phyloP scores from a whole-genome alignment of 2,888 invertebrate genomes.

The Frankliniella fusca region DNA sequence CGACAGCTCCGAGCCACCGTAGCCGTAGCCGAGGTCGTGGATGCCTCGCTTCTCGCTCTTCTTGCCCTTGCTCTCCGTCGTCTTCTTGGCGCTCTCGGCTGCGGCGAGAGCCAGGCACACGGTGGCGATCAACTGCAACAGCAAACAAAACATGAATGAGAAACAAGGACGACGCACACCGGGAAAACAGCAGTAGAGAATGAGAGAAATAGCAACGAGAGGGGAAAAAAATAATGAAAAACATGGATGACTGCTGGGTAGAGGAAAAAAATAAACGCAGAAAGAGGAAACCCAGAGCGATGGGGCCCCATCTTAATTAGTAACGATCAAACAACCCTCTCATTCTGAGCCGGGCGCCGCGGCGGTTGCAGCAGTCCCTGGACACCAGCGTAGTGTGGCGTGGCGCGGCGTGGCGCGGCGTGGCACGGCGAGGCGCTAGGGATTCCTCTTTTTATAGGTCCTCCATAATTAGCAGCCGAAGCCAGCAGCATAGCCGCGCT shows the following conservation, averaged over 20 bases:
- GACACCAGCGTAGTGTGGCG: too few species aligned
- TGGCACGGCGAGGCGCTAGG: too few species aligned
- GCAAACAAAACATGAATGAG: not conserved
- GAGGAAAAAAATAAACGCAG: not conserved
- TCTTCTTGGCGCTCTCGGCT: conserved; percentile 16
- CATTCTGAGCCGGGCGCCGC: too few species aligned
- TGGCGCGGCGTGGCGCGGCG: too few species aligned
- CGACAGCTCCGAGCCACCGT: not conserved
- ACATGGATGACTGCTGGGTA: not conserved
- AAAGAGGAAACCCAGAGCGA: not conserved
- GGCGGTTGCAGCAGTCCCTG: too few species aligned
- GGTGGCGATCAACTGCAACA: not conserved
- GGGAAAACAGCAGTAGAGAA: not conserved
- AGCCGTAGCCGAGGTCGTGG: conserved; percentile 23
- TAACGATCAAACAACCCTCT: not conserved
- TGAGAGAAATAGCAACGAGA: not conserved
- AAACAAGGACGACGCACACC: not conserved
- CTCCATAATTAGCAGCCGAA: too few species aligned
- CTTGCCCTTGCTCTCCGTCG: conserved; percentile 18
- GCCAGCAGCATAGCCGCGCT: too few species aligned
- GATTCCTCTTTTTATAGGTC: too few species aligned
- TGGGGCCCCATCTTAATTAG: not conserved
- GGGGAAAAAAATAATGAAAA: not conserved
- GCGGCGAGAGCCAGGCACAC: not conserved
- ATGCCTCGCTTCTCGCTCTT: conserved; percentile 24